Conservation (phyloP, 2,888 invertebrate genomes). For the Adineta ricciae region DNA sequence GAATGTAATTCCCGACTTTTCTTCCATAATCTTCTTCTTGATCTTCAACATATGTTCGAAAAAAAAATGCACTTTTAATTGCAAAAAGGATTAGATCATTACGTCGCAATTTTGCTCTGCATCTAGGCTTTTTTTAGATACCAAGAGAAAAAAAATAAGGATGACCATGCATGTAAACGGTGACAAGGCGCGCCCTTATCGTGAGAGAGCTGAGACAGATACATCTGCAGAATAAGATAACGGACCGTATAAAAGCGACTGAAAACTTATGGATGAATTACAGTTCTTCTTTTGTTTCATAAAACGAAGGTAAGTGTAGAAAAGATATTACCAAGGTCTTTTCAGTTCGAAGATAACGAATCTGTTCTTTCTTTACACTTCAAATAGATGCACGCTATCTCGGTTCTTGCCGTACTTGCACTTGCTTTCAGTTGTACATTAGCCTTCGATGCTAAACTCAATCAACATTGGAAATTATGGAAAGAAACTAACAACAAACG, state of each 20-base stretch:
- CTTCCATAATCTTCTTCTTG: not conserved
- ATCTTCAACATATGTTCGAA: not conserved
- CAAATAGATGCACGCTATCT: not conserved
- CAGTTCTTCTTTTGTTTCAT: not conserved
- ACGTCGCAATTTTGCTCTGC: not conserved
- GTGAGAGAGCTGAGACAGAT: not conserved
- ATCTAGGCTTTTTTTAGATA: not conserved
- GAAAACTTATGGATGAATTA: not conserved
- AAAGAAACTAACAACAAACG: not conserved
- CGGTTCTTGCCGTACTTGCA: not conserved
- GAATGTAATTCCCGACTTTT: not conserved
- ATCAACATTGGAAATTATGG: constrained; percentile 1
- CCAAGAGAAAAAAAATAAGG: not conserved
- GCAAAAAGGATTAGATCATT: not conserved
- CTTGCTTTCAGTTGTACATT: not conserved
- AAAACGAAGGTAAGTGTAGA: not conserved
- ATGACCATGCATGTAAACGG: not conserved
- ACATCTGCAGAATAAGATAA: not conserved
- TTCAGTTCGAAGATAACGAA: not conserved
- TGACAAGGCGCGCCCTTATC: not conserved
- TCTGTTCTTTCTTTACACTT: not conserved
- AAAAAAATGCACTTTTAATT: not conserved
- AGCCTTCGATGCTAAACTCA: not conserved
- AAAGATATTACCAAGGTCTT: not conserved
- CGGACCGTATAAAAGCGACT: not conserved